These are phyloP conservation scores for Chloroceryle aenea DNA, from an alignment of 2,113 vertebrate species.

Conservation along the genomic window DNA sequence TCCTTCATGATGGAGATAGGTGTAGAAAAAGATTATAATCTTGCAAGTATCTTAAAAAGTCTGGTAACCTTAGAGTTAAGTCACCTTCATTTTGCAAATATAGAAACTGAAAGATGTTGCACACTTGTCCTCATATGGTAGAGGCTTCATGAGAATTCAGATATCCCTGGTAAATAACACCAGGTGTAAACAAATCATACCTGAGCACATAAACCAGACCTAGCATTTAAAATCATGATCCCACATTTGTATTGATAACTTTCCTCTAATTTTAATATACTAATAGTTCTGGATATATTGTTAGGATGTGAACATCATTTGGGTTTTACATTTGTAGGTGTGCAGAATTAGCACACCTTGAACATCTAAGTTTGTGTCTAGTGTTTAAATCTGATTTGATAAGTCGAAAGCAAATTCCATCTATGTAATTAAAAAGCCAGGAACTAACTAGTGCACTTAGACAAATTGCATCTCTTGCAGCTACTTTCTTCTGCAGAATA, in stretches of 20 bases:
- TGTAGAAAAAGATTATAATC: background rate
- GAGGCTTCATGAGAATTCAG: background rate
- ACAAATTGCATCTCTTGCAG: background rate
- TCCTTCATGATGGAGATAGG: background rate
- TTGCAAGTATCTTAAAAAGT: background rate
- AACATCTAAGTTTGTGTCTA: background rate
- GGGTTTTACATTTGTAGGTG: background rate
- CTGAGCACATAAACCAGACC: background rate
- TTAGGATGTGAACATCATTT: background rate
- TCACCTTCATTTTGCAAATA: background rate
- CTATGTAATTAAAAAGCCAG: background rate
- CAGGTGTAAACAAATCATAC: background rate
- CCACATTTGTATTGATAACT: background rate
- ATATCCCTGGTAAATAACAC: background rate
- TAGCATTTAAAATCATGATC: background rate
- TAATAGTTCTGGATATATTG: background rate
- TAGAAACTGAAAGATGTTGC: background rate
- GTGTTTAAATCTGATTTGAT: background rate
- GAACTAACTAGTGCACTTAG: background rate
- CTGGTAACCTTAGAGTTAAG: background rate
- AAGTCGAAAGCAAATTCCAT: background rate
- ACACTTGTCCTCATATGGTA: background rate
- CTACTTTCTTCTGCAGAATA: background rate
- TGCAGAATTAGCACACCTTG: background rate
- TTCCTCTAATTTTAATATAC: background rate